Conservation (phyloP, 2,888 invertebrate species). For the Stenurella melanura region DNA sequence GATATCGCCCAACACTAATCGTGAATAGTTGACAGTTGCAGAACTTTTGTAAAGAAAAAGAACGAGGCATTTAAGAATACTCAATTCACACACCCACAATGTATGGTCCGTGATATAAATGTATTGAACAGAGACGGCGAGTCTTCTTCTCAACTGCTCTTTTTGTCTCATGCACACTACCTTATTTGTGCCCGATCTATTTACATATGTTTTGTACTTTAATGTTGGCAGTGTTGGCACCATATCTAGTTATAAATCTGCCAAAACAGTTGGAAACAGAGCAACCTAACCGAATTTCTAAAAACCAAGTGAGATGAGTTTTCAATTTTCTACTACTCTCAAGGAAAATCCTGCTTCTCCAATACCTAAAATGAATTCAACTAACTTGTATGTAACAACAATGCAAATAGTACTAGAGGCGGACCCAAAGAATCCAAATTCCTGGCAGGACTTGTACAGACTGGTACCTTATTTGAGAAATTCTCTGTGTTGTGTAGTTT, state of each 20-base stretch:
- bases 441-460: constrained; percentile 88
- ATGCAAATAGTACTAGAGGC: constrained; percentile 87
- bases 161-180: no score
- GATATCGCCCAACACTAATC: no score
- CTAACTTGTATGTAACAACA: constrained; percentile 87
- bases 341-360: constrained; percentile 41
- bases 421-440: constrained; percentile 81
- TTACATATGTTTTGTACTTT: no score
- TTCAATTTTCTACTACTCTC: constrained; percentile 39
- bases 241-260: neutral
- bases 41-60: no score
- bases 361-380: constrained; percentile 81
- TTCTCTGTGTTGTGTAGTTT: constrained; percentile 92
- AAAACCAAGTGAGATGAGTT: constrained; percentile 11
- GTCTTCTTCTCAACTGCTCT: no score
- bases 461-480: constrained; percentile 90
- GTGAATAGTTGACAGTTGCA: no score
- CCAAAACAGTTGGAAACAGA: neutral
- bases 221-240: neutral
- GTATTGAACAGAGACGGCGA: no score
- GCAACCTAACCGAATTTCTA: constrained; percentile 48
- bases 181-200: no score
- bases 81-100: no score
- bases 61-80: no score
- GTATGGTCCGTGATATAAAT: no score